A percentile compares a stretch with the other conserved stretches of the same genome.
phyloP scores from a whole-genome alignment of 2,797 vertebrate species.

The Scolopax bukidnonensis region DNA sequence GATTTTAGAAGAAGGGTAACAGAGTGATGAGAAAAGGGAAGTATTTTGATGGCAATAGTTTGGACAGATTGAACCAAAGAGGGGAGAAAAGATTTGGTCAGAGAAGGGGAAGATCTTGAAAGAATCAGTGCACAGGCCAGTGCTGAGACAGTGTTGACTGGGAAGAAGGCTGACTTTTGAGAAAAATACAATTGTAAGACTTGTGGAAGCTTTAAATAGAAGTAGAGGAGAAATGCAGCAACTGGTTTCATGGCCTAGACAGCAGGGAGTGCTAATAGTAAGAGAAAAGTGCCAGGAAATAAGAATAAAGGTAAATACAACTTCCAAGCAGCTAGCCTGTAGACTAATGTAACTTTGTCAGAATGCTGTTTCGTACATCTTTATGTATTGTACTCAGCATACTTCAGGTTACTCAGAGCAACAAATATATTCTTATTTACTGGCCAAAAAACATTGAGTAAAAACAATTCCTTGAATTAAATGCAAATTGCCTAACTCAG shows the following conservation, averaged over 20 bases:
- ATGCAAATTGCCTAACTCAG: background rate
- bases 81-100: background rate
- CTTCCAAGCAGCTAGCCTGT: background rate
- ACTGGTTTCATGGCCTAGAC: background rate
- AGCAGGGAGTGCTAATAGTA: conserved; percentile 18
- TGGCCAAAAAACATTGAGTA: background rate
- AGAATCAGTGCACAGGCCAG: background rate
- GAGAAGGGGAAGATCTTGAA: background rate
- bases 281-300: background rate
- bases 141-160: background rate
- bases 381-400: background rate
- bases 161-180: background rate
- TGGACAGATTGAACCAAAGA: background rate
- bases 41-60: background rate
- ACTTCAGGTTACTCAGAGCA: background rate
- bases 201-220: background rate
- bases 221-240: background rate
- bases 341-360: background rate
- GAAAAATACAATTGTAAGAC: background rate
- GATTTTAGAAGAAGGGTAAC: background rate
- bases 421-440: background rate
- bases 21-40: background rate
- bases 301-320: background rate
- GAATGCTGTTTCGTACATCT: background rate
- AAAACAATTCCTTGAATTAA: background rate